Evolutionary conservation across 2,113 vertebrate species (phyloP), one percentile per base, ranked within the genome.

Genomic region (Meles meles): DNA sequence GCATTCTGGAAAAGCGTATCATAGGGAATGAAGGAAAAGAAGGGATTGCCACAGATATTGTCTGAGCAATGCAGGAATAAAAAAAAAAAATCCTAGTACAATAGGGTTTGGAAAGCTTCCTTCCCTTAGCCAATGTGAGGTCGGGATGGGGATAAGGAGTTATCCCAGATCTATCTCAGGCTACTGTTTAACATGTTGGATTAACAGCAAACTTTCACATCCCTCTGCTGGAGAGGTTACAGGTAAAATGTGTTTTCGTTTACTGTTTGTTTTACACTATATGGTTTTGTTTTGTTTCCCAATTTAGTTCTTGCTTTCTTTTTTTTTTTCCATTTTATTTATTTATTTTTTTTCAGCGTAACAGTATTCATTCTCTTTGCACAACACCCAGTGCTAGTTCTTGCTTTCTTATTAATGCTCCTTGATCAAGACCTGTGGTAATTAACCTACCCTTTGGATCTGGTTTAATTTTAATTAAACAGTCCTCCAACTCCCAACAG

Each of bases 381-480:
- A n/a, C n/a, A n/a, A n/a, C n/a, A n/a, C n/a, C n/a, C n/a, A n/a
- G n/a, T n/a, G n/a, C n/a, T 47, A 92, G 31, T 34, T 71, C 84
- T 96, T 94, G 57, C 80, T 82, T 94, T 97, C 90, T 92, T 81
- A 88, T 96, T 97, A 96, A 94, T 82, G 88, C 39, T 34, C n/a
- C 71, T 85, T 96, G 95, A 93, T 96, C 87, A 80, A 74, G 31
- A 94, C 90, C 82, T 89, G 49, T 88, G 96, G 90, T 97, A 94
- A 97, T 98, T 97, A 97, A 97, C 83, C 84, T 85, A 93, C 81
- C 59, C 72, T 93, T 96, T 85, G 42, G 94, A 94, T 97, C 72
- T 80, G 81, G 77, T 72, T 97, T 96, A 94, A 94, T 98, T 97
- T 97, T 98, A 98, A 97, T 97, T 98, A 98, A 95, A 96, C 77